Base-by-base conservation (phyloP, 1,140 invertebrate species). In the Pygmarrhopalites habei region DNA sequence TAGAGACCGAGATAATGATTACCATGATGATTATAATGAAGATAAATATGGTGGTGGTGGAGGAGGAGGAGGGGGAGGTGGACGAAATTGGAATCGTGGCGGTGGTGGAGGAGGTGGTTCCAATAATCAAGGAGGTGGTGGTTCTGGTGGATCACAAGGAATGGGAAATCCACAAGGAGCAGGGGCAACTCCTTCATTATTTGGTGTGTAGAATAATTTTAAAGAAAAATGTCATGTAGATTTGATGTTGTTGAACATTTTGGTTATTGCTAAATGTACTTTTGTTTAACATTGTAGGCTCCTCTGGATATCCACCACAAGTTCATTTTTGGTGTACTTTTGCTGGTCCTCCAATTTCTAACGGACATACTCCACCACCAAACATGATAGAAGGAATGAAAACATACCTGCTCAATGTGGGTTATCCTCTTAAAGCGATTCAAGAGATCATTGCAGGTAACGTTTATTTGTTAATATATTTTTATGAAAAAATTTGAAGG, bases 371-470 rank as follows among this genome's bases (percentile, higher is more conserved):
- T 49, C 69, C 69, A 15, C 69, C 69, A 28, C 58, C 61, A 10
- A 62, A 68, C 46, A 71, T 71, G 69, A 63, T 71, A 30, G 69
- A 71, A 60, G 69, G 69, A 26, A 71, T 71, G 69, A 71, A 71
- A 51, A 7, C 57, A 25, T 68, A 66, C 43, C 58, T 71, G 30
- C 53, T 71, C 28, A 71, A 68, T 55, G 64, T 68, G n/a, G 69
- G 69, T 2, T 71, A 63, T 52, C 61, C 63, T 21, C 58, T 57
- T 3, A 71, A 71, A 43, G 69, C 69, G 1, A 65, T 66, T 62
- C 63, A 66, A 35, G 69, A 68, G 25, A 68, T 68, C 25, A 68
- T 65, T 30, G 63, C 58, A 19, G n/a, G n/a, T n/a, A n/a, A n/a
- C n/a, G n/a, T n/a, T n/a, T n/a, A n/a, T n/a, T n/a, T n/a, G n/a